Percentiles rank a stretch among this genome's conserved stretches.
phyloP scores from a whole-genome alignment of 2,113 vertebrate genomes.

The Nipponia nippon region DNA sequence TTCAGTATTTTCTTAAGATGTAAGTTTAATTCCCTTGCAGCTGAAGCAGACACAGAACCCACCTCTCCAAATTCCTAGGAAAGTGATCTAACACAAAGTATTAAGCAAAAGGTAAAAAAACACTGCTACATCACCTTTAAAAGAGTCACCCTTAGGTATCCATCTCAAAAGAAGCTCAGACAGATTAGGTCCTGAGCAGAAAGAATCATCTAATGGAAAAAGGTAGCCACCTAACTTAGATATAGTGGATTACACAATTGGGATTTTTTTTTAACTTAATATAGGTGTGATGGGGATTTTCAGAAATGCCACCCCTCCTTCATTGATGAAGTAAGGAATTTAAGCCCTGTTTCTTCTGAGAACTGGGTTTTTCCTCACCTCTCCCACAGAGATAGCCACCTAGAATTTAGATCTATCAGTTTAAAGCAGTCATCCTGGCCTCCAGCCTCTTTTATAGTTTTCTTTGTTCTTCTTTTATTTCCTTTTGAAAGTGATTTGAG shows the following conservation, averaged over 20 bases:
- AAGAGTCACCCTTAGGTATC: not conserved
- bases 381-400: not conserved
- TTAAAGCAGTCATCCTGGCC: not conserved
- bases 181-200: not conserved
- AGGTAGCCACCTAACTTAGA: not conserved
- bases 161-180: not conserved
- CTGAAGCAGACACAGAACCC: not conserved
- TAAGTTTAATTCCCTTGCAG: not conserved
- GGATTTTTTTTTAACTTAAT: not conserved
- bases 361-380: not conserved
- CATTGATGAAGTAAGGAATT: not conserved
- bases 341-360: not conserved
- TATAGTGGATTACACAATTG: fast-evolving
- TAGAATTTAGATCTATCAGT: not conserved
- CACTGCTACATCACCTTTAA: not conserved
- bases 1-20: not conserved
- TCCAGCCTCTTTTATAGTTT: not conserved
- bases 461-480: not conserved
- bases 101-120: not conserved
- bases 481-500: not conserved
- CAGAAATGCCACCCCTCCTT: not conserved
- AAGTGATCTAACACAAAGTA: not conserved
- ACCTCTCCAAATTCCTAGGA: not conserved
- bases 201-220: not conserved
- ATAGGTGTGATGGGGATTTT: not conserved